phyloP scores from a whole-genome alignment of 1,140 invertebrate species.

The Hetaerina americana region DNA sequence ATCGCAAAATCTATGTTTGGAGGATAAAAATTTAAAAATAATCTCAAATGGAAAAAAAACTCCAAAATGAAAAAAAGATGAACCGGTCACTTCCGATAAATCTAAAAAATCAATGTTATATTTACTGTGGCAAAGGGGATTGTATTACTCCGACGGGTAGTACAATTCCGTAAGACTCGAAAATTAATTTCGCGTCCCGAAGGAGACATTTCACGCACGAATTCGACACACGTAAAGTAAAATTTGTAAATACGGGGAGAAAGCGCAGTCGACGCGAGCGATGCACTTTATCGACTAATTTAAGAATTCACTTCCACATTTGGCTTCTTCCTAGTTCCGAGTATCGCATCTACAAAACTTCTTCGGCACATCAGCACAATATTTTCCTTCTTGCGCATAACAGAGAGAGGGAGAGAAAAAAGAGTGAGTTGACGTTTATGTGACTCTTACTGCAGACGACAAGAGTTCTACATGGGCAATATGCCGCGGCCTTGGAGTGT shows the following conservation, averaged over 20 bases:
- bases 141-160: too few relatives aligned
- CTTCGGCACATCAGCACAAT: background rate
- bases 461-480: background rate
- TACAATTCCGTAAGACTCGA: too few relatives aligned
- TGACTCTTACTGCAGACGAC: too few relatives aligned
- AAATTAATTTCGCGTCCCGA: background rate
- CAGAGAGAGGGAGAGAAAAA: slow-evolving; percentile 5
- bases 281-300: slow-evolving; percentile 3
- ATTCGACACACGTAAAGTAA: background rate
- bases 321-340: background rate
- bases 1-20: slow-evolving; percentile 3
- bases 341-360: background rate
- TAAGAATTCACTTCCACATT: background rate
- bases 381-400: slow-evolving; percentile 20
- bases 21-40: too few relatives aligned
- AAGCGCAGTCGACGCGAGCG: slow-evolving; percentile 8
- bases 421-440: too few relatives aligned
- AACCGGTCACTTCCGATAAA: too few relatives aligned
- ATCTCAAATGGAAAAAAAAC: too few relatives aligned
- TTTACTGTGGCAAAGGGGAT: too few relatives aligned
- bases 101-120: too few relatives aligned
- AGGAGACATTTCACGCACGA: background rate
- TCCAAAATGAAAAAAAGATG: too few relatives aligned
- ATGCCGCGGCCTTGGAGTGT: background rate
- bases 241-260: background rate